Evolutionary conservation across 2,113 vertebrate species (phyloP).

Genomic region (Seriola quinqueradiata): DNA sequence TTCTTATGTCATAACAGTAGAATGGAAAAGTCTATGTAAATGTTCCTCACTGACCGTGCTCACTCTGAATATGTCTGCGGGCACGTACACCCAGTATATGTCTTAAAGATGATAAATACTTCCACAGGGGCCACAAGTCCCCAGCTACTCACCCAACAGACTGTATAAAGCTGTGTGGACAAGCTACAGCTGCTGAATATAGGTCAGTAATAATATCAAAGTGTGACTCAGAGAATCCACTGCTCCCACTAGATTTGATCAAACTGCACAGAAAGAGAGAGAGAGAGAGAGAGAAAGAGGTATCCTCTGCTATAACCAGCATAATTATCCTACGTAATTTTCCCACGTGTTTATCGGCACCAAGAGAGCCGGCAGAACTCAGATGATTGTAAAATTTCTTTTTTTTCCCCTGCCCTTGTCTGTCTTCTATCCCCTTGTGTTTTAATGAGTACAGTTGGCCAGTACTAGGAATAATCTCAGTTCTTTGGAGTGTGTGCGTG

Average conservation of each 20-base stretch:
- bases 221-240: conserved; percentile 54
- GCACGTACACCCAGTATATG: conserved; percentile 54
- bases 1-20: conserved; percentile 12
- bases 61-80: conserved; percentile 32
- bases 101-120: conserved; percentile 51
- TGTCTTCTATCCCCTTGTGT: neutral
- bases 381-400: neutral
- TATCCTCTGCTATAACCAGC: neutral
- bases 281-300: neutral
- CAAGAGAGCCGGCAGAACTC: neutral
- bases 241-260: conserved; percentile 49
- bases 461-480: conserved; percentile 27
- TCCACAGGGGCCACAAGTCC: conserved; percentile 44
- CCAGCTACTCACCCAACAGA: conserved; percentile 36
- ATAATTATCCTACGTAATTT: conserved; percentile 22
- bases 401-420: neutral
- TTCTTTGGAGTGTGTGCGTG: neutral
- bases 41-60: conserved; percentile 21
- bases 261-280: neutral
- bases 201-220: conserved; percentile 69
- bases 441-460: neutral
- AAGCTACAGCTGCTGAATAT: conserved; percentile 67
- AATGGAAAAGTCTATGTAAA: conserved; percentile 20
- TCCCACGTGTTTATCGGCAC: conserved; percentile 19
- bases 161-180: conserved; percentile 41